A percentile compares a stretch with the other conserved stretches of the same genome.
Evolutionary conservation across 2,888 invertebrate species (phyloP).

Genomic region (Noctua fimbriata): DNA sequence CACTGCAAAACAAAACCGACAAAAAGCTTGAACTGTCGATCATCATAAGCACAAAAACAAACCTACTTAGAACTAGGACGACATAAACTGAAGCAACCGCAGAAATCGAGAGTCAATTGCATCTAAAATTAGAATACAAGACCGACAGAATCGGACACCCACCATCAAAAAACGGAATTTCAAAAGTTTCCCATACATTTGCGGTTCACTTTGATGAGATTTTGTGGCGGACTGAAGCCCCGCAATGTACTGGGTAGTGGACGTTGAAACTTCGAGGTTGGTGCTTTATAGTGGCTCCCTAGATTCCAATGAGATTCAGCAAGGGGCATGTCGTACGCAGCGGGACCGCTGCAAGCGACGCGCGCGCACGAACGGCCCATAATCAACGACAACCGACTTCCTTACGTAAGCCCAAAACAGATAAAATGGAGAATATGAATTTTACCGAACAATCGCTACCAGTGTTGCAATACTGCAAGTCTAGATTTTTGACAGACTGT

Average conservation of each 20-base stretch:
- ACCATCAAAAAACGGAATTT: conserved; percentile 40
- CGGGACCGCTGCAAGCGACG: conserved; percentile 69
- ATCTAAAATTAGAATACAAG: conserved; percentile 68
- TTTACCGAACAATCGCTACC: conserved; percentile 69
- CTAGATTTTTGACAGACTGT: conserved; percentile 52
- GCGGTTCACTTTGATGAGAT: background rate
- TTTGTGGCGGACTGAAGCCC: conserved; percentile 11
- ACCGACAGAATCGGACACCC: conserved; percentile 37
- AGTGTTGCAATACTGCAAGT: conserved; percentile 48
- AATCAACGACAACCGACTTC: conserved; percentile 77
- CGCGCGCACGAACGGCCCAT: conserved; percentile 74
- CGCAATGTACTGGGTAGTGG: conserved; percentile 50
- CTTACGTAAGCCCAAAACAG: conserved; percentile 70
- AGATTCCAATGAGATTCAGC: conserved; percentile 65
- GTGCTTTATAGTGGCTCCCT: conserved; percentile 52
- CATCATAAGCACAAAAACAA: conserved; percentile 46
- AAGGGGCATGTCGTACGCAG: conserved; percentile 72
- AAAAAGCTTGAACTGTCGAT: background rate
- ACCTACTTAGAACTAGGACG: conserved; percentile 45
- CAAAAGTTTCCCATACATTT: conserved; percentile 50
- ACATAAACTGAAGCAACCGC: conserved; percentile 61
- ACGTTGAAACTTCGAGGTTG: conserved; percentile 38
- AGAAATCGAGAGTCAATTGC: conserved; percentile 67
- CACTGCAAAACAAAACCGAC: background rate
- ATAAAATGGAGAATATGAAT: conserved; percentile 68